Conservation (phyloP, 2,888 invertebrate genomes). For the Drepana falcataria region DNA sequence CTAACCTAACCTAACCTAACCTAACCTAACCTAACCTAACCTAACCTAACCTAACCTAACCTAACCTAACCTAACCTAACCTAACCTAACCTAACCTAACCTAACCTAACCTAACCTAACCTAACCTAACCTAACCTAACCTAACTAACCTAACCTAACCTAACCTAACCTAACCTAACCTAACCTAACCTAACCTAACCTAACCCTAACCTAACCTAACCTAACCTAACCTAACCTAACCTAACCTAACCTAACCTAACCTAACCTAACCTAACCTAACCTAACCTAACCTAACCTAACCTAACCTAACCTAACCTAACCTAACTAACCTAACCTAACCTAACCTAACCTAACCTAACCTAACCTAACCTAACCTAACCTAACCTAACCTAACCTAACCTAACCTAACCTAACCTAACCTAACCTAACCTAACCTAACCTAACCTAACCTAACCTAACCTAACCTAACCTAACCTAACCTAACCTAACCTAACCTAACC, state of each 20-base stretch:
- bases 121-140: conserved; percentile 12
- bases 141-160: conserved; percentile 19
- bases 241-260: conserved; percentile 21
- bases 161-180: conserved; percentile 13
- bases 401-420: conserved; percentile 13
- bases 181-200: conserved; percentile 23
- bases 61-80: conserved; percentile 10
- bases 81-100: conserved; percentile 9
- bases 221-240: conserved; percentile 20
- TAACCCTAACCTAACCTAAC: conserved; percentile 14
- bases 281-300: conserved; percentile 20
- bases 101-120: conserved; percentile 12
- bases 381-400: conserved; percentile 16
- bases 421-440: conserved; percentile 17
- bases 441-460: conserved; percentile 15
- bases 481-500: conserved; percentile 12
- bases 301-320: conserved; percentile 19
- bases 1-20: conserved; percentile 12
- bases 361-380: conserved; percentile 18
- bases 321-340: conserved; percentile 16
- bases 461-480: conserved; percentile 13
- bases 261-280: conserved; percentile 21
- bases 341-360: conserved; percentile 14
- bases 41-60: conserved; percentile 10
- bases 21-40: conserved; percentile 9